phyloP scores from a whole-genome alignment of 2,888 invertebrate species.

The Sympetrum striolatum region DNA sequence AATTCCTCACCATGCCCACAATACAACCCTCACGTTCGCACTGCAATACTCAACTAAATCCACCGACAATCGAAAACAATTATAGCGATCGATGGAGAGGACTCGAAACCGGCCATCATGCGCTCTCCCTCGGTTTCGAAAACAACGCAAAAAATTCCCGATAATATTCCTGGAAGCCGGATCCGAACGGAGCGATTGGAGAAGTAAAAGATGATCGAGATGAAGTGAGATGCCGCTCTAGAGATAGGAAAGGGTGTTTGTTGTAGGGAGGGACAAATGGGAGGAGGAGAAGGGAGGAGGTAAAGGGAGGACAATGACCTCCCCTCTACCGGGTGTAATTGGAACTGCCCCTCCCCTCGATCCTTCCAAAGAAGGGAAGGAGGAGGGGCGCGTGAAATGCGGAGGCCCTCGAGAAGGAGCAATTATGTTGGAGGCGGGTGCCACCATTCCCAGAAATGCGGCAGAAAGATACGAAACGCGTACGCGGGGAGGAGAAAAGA shows the following conservation, averaged over 20 bases:
- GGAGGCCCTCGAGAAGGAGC: neutral
- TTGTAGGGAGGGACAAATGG: neutral
- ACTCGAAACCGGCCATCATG: too few species aligned
- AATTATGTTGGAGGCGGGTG: neutral
- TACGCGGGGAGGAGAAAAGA: neutral
- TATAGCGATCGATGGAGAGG: too few species aligned
- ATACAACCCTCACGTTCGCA: neutral
- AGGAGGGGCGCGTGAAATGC: neutral
- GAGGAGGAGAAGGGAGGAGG: neutral
- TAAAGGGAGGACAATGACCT: slow-evolving; percentile 27
- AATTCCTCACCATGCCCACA: too few species aligned
- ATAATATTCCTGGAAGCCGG: too few species aligned
- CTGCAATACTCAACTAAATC: too few species aligned
- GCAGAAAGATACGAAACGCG: neutral
- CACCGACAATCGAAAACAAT: too few species aligned
- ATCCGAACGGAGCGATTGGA: neutral
- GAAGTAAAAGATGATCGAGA: neutral
- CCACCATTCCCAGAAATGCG: neutral
- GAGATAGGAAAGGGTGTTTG: neutral
- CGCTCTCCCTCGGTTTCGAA: too few species aligned
- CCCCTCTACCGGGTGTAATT: slow-evolving; percentile 24
- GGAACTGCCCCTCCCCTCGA: slow-evolving; percentile 1
- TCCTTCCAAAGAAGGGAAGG: neutral
- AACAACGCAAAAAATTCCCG: too few species aligned
- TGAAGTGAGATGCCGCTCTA: neutral